Conservation (phyloP, 2,888 invertebrate genomes). For the Lissocephala sabroskyi region DNA sequence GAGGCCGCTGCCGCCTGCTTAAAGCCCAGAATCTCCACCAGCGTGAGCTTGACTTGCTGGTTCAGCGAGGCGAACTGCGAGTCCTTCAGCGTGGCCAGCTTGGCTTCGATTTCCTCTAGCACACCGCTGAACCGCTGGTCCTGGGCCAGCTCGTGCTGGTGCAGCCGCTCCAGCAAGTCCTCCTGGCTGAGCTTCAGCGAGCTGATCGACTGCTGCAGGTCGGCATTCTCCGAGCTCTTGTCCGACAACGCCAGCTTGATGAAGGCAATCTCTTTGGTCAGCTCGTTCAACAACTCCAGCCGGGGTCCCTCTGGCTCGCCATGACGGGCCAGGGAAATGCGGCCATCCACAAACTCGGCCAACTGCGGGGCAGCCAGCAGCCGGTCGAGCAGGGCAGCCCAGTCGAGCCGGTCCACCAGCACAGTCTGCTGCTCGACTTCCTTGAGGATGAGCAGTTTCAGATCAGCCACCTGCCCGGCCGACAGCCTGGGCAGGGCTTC, state of each 20-base stretch:
- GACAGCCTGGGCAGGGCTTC: slow-evolving; percentile 24
- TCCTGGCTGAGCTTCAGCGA: slow-evolving; percentile 57
- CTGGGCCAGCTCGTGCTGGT: slow-evolving; percentile 55
- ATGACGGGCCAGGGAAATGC: slow-evolving; percentile 33
- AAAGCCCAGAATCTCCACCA: slow-evolving; percentile 75
- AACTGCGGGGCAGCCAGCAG: slow-evolving; percentile 67
- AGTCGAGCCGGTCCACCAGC: slow-evolving; percentile 61
- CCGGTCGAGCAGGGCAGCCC: slow-evolving; percentile 67
- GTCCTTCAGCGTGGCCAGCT: slow-evolving; percentile 55
- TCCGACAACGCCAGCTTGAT: slow-evolving; percentile 75
- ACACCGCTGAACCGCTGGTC: slow-evolving; percentile 58
- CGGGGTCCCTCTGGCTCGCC: slow-evolving; percentile 14
- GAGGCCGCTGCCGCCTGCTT: slow-evolving; percentile 63
- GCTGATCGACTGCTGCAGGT: slow-evolving; percentile 63
- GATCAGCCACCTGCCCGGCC: slow-evolving; percentile 37
- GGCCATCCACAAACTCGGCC: slow-evolving; percentile 52
- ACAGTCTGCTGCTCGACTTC: slow-evolving; percentile 44
- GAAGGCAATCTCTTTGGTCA: slow-evolving; percentile 74
- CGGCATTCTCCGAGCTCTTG: slow-evolving; percentile 71
- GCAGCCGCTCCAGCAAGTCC: slow-evolving; percentile 57
- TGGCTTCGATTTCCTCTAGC: slow-evolving; percentile 64
- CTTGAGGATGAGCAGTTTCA: slow-evolving; percentile 26
- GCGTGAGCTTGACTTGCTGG: slow-evolving; percentile 74
- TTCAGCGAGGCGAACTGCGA: slow-evolving; percentile 75
- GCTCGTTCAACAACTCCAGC: slow-evolving; percentile 64